Evolutionary conservation across 2,797 vertebrate species (phyloP).

Genomic region (Manis javanica): DNA sequence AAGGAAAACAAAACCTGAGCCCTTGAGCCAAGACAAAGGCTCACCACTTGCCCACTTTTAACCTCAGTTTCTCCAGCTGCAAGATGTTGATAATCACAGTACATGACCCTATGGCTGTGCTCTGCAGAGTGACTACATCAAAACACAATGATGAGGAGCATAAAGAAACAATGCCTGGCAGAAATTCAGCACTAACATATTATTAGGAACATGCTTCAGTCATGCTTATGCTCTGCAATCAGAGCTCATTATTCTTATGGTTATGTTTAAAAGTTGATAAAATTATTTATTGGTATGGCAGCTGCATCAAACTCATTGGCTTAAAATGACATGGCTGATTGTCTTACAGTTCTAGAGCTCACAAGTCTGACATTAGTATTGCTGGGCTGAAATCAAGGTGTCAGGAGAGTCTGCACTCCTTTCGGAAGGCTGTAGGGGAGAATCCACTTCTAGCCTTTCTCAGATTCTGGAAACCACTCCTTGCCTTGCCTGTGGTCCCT

Average conservation of each 20-base stretch:
- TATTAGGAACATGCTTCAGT: background rate
- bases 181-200: background rate
- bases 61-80: background rate
- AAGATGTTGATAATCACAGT: background rate
- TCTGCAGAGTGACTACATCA: background rate
- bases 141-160: background rate
- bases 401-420: background rate
- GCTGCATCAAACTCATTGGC: background rate
- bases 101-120: accelerated
- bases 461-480: background rate
- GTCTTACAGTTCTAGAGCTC: background rate
- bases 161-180: accelerated
- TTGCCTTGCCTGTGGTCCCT: background rate
- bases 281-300: background rate
- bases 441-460: background rate
- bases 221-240: no score
- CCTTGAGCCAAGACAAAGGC: background rate
- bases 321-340: background rate
- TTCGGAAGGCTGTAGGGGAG: background rate
- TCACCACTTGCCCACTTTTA: background rate
- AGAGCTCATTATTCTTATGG: no score
- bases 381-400: no score
- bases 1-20: background rate
- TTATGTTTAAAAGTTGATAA: background rate
- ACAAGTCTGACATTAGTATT: background rate